Evolutionary conservation across 2,888 invertebrate species (phyloP).

Genomic region (Habrosyne pyritoides): DNA sequence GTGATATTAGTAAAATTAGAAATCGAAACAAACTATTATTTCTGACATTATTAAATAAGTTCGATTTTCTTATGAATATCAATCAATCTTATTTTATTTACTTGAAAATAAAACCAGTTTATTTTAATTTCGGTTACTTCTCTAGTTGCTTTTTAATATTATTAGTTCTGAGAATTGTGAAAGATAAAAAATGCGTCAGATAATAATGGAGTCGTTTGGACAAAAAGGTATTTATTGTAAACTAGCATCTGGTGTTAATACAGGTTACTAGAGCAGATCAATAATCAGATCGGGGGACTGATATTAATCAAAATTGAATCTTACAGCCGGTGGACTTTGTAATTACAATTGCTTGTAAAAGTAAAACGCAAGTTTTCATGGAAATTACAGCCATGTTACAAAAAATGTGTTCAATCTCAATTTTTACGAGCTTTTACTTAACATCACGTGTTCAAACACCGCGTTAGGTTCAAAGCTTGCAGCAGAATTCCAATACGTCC

Average conservation of each 20-base stretch:
- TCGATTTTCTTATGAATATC: too few species aligned
- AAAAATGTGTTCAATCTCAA: too few species aligned
- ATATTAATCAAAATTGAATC: constrained; percentile 74
- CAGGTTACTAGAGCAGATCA: constrained; percentile 68
- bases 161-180: background rate
- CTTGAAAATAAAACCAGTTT: constrained; percentile 15
- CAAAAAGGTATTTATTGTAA: constrained; percentile 61
- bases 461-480: too few species aligned
- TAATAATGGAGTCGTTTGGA: constrained; percentile 14
- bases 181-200: constrained; percentile 9
- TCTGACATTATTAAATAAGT: too few species aligned
- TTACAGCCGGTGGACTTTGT: constrained; percentile 61
- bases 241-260: constrained; percentile 55
- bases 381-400: background rate
- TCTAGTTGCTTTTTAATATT: constrained; percentile 23
- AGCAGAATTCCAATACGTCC: too few species aligned
- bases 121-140: constrained; percentile 27
- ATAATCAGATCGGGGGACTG: constrained; percentile 53
- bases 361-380: background rate
- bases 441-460: too few species aligned
- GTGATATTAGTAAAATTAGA: too few species aligned
- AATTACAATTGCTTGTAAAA: constrained; percentile 51
- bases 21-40: too few species aligned
- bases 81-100: too few species aligned
- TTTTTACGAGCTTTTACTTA: too few species aligned